Evolutionary conservation across 1,140 invertebrate species (phyloP).

Genomic region (Holotrichia oblita): DNA sequence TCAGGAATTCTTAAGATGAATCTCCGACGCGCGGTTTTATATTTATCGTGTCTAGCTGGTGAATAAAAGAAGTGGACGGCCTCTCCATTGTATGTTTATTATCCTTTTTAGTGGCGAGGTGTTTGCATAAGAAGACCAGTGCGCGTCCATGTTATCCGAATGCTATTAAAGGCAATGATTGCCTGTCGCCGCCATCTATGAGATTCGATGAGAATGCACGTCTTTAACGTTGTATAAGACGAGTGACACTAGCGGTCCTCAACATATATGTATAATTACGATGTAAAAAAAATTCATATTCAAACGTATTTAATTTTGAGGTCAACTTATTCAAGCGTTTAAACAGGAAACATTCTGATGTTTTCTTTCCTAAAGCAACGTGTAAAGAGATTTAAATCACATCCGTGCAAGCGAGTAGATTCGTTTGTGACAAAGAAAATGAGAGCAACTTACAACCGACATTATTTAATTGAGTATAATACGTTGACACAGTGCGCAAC

Average conservation of each 20-base stretch:
- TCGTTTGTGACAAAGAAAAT: too few species aligned
- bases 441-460: background rate
- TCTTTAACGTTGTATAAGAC: background rate
- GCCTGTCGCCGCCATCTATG: slow-evolving; percentile 33
- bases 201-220: slow-evolving; percentile 14
- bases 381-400: too few species aligned
- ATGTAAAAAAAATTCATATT: too few species aligned
- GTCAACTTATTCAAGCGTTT: too few species aligned
- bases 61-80: slow-evolving; percentile 28
- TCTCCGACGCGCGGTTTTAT: background rate
- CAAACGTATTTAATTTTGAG: too few species aligned
- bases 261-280: background rate
- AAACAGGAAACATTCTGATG: too few species aligned
- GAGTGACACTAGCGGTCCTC: background rate
- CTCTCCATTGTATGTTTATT: slow-evolving; percentile 33
- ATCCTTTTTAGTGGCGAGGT: slow-evolving; percentile 32
- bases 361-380: too few species aligned
- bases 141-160: slow-evolving; percentile 24
- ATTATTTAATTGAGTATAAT: background rate
- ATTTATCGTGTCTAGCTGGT: slow-evolving; percentile 32
- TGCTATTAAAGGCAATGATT: slow-evolving; percentile 36
- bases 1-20: slow-evolving; percentile 30
- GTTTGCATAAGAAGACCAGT: slow-evolving; percentile 30
- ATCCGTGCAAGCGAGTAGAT: too few species aligned
- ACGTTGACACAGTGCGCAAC: background rate